Percentiles rank a stretch among this genome's conserved stretches.
Evolutionary conservation across 1,140 invertebrate genomes (phyloP).

Genomic region (Drosophila varians): DNA sequence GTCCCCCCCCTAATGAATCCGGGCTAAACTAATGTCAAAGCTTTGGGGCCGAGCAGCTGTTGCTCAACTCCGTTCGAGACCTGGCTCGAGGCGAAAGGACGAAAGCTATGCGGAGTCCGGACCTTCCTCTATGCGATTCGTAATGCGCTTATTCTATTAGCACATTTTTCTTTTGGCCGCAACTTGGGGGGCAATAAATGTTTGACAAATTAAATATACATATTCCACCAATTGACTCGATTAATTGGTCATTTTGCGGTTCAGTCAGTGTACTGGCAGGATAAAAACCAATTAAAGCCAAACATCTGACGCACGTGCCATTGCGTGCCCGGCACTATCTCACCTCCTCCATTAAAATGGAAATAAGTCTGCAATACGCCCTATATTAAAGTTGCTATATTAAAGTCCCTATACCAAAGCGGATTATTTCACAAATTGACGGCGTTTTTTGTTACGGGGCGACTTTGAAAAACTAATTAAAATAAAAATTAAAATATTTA

Average conservation of each 20-base stretch:
- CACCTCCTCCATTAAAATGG: conserved; percentile 28
- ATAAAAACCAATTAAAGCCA: conserved; percentile 1
- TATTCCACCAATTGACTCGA: conserved; percentile 40
- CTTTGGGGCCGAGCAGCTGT: conserved; percentile 37
- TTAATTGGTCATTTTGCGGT: conserved; percentile 41
- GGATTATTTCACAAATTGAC: not conserved
- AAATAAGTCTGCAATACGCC: conserved; percentile 3
- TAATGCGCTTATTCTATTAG: conserved; percentile 16
- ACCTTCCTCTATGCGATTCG: conserved; percentile 11
- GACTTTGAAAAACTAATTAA: not conserved
- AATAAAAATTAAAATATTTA: not conserved
- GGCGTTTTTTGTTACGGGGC: not conserved
- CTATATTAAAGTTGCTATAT: conserved; percentile 19
- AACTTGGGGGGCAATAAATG: conserved; percentile 17
- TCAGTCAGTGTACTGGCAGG: conserved; percentile 5
- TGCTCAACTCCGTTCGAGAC: conserved; percentile 19
- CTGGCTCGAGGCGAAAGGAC: not conserved
- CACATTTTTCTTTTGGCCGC: conserved; percentile 20
- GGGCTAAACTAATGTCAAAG: conserved; percentile 39
- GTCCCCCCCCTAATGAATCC: conserved; percentile 14
- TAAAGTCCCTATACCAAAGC: not conserved
- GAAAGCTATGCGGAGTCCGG: conserved; percentile 2
- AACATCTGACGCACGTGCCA: conserved; percentile 54
- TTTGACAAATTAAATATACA: conserved; percentile 48
- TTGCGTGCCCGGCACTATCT: conserved; percentile 35